Conservation (phyloP, 1,140 invertebrate species). For the Microplitis demolitor region DNA sequence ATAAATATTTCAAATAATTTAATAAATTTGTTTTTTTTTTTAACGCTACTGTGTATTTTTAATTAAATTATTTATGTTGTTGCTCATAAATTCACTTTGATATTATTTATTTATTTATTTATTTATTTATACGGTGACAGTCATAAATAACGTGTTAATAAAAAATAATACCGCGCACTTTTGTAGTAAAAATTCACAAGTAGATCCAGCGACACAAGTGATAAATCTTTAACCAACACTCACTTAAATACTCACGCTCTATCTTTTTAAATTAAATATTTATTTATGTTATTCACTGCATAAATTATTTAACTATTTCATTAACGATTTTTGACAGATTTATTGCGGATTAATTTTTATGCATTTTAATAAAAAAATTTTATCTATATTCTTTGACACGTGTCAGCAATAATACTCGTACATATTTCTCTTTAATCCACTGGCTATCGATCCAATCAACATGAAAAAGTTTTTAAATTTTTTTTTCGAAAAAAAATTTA, state of each 20-base stretch:
- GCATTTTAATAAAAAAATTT: background rate
- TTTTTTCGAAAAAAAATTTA: too few species aligned
- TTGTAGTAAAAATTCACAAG: background rate
- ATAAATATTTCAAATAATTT: conserved; percentile 1
- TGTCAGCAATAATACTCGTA: background rate
- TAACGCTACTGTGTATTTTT: background rate
- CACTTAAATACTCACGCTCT: background rate
- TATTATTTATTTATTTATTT: too few species aligned
- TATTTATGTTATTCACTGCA: too few species aligned
- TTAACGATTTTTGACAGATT: too few species aligned
- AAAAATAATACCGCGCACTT: background rate
- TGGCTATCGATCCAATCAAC: background rate
- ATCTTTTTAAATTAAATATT: background rate
- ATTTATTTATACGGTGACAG: too few species aligned
- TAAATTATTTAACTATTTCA: too few species aligned
- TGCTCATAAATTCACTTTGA: background rate
- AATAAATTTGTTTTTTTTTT: background rate
- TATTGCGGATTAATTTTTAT: background rate
- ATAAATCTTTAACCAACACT: background rate
- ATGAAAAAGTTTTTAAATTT: too few species aligned
- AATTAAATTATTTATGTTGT: background rate
- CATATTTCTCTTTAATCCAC: background rate
- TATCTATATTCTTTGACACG: background rate
- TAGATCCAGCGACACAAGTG: background rate
- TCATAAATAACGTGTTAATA: background rate